These are phyloP conservation scores for Pemphigus obesinymphae DNA, from an alignment of 1,140 invertebrate species.

Conservation along the genomic window DNA sequence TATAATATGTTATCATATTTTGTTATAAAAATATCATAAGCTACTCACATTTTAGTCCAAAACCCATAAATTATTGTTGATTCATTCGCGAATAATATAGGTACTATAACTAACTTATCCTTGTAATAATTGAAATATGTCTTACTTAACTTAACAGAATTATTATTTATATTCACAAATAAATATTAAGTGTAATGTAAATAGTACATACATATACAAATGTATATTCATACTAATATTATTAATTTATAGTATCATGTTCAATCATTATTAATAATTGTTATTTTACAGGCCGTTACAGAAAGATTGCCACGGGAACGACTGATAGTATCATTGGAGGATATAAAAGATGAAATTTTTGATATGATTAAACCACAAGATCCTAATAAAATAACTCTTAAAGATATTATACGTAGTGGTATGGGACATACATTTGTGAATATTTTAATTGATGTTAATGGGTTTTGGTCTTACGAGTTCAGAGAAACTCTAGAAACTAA, in stretches of 20 bases:
- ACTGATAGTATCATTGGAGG: slow-evolving; percentile 82
- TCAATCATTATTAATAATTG: not conserved
- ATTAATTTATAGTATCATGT: not conserved
- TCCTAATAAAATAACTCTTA: slow-evolving; percentile 77
- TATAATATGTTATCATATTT: too few species aligned
- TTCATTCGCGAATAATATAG: too few species aligned
- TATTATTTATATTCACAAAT: too few species aligned
- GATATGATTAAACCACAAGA: slow-evolving; percentile 92
- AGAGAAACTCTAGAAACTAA: slow-evolving; percentile 70
- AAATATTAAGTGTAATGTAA: not conserved
- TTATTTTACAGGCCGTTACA: slow-evolving; percentile 68
- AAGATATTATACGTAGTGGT: slow-evolving; percentile 77
- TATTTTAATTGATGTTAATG: slow-evolving; percentile 92
- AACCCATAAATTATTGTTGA: not conserved
- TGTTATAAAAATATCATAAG: not conserved
- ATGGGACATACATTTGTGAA: slow-evolving; percentile 90
- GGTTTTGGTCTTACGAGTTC: slow-evolving; percentile 95
- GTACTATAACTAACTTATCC: too few species aligned
- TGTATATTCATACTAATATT: too few species aligned
- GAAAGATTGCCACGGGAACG: slow-evolving; percentile 81
- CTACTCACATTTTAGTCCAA: not conserved
- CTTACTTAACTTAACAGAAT: too few species aligned
- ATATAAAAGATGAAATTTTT: slow-evolving; percentile 96
- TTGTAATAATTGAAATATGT: too few species aligned
- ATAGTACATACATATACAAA: too few species aligned